phyloP scores from a whole-genome alignment of 2,797 vertebrate genomes.

The Astyanax mexicanus region DNA sequence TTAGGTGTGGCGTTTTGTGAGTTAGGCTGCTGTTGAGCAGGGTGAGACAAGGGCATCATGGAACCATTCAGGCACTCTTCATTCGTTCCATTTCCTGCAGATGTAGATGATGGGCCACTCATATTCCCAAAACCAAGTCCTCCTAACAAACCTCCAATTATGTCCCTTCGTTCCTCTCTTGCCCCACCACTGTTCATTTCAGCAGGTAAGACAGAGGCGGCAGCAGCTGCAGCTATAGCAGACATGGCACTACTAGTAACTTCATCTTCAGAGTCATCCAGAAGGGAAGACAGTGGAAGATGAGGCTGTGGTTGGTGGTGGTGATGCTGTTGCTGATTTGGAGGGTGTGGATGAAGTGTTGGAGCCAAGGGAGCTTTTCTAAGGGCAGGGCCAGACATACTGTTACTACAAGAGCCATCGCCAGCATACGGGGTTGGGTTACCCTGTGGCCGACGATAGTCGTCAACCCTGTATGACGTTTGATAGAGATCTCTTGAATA shows the following conservation, averaged over 20 bases:
- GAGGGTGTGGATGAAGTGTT: conserved; percentile 83
- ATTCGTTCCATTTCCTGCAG: conserved; percentile 58
- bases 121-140: conserved; percentile 81
- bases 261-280: conserved; percentile 85
- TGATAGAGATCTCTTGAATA: conserved; percentile 81
- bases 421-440: conserved; percentile 71
- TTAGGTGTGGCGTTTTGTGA: conserved; percentile 61
- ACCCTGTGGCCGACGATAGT: conserved; percentile 74
- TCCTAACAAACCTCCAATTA: conserved; percentile 82
- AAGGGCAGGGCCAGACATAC: conserved; percentile 76
- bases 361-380: conserved; percentile 84
- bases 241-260: conserved; percentile 85
- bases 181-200: conserved; percentile 74
- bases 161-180: conserved; percentile 80
- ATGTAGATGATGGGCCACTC: conserved; percentile 74
- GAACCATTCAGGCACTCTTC: conserved; percentile 72
- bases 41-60: conserved; percentile 80
- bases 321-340: conserved; percentile 72
- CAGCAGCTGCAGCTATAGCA: conserved; percentile 82
- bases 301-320: conserved; percentile 73
- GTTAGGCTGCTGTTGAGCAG: conserved; percentile 65
- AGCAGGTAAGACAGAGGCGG: conserved; percentile 73
- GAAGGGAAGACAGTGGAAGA: conserved; percentile 81
- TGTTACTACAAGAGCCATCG: conserved; percentile 68
- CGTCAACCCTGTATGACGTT: conserved; percentile 72